Evolutionary conservation across 2,113 vertebrate species (phyloP), one percentile per base, ranked within the genome.

Genomic region (Eurystomus gularis): DNA sequence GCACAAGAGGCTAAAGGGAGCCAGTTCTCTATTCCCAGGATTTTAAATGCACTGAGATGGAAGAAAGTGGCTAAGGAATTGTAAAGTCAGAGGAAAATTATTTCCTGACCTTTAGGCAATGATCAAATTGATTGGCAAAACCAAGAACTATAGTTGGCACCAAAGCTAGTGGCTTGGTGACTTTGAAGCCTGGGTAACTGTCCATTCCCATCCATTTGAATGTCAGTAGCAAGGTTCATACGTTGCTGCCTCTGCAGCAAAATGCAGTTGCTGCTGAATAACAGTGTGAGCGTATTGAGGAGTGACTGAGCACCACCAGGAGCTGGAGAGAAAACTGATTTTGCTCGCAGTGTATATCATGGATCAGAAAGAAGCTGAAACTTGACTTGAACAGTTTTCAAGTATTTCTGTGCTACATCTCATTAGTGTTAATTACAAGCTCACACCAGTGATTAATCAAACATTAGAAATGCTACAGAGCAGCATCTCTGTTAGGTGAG

Each of bases 101-200:
- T 69, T 94, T 84, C 66, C 81, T 94, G 86, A 94, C 86, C 81
- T 94, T 91, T 54, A 94, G 57, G 28, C 58, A 37, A 35, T 40
- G 76, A 68, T 76, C 37, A 69, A 44, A 85, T 54, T 65, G 69
- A 62, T 54, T 89, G 83, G 70, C 84, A 76, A 57, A 65, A 15
- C 11, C 48, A 78, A 84, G 82, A 72, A 17, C 54, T 17, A 48
- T 80, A n/a, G n/a, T 42, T 85, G 94, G 73, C 33, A 85, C 70
- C 70, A 46, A 72, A 80, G 46, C 72, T 49, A 57, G 51, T 75
- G 60, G 55, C 65, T 84, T 81, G 80, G 72, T 91, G 83, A 5
- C 77, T 86, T 3, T 68, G 62, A 33, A 81, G 86, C 15, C 37
- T 7, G 88, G 60, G 0, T 69, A 6, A 51, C 4, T 77, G 77